Base-by-base conservation (phyloP, 2,113 vertebrate species). In the Podarcis muralis region DNA sequence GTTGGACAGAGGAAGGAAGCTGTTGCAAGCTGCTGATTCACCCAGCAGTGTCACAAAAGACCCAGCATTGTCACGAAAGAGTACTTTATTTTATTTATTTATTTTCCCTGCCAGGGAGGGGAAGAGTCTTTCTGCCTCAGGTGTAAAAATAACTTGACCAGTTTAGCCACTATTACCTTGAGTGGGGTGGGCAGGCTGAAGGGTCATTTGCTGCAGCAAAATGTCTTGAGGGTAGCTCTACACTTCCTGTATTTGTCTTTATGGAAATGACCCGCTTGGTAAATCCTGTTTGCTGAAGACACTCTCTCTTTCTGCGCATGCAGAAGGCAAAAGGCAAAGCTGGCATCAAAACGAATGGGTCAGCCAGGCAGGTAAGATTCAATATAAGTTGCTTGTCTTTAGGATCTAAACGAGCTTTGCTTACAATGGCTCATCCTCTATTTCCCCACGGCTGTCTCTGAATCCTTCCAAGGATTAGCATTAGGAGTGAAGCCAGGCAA, bases 401-500 rank as follows among this genome's bases (percentile, higher is more conserved):
- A 3, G 69, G 43, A 85, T 90, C 62, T 53, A 23, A 11, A 30
- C 86, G 87, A 91, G 65, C 68, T 40, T 78, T 90, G 22, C 30
- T 89, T 84, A 85, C 86, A 25, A 0, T 15, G 40, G 76, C 72
- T 90, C 68, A 59, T 62, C 23, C 75, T 71, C 59, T 32, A 82
- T 48, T 43, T 1, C 83, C 69, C 27, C 5, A 15, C 1, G 88
- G 18, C 0, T 1, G 16, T 62, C 86, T 88, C 86, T 69, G 35
- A 92, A 27, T 37, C 40, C 85, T 89, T 86, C 77, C 84, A 57
- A 87, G 83, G 6, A 88, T 86, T 30, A 43, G 2, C 66, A 59
- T 86, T 90, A 76, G 90, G 30, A 82, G n/a, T 66, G 62, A 83
- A 91, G 75, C 35, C 83, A 91, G 91, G 69, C 22, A 88, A 77